Evolutionary conservation across 2,888 invertebrate species (phyloP).

Genomic region (Podabrus alpinus): DNA sequence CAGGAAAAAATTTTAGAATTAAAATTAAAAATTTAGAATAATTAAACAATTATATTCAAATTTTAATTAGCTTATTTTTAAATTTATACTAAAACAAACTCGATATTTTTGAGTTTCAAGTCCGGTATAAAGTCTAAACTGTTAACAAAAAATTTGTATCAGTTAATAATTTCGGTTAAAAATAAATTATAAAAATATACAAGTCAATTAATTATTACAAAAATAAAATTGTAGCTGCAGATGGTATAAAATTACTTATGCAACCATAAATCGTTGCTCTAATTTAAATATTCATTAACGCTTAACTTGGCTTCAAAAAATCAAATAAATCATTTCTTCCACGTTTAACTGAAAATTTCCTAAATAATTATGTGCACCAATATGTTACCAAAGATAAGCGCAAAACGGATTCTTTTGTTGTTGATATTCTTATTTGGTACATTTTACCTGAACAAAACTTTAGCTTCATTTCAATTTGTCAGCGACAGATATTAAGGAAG

Average conservation of each 20-base stretch:
- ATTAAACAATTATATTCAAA: too few species aligned
- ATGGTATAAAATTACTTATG: neutral
- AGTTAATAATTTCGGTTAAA: neutral
- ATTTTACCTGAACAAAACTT: constrained; percentile 17
- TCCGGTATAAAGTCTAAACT: too few species aligned
- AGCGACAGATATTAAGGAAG: constrained; percentile 44
- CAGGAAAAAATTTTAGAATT: too few species aligned
- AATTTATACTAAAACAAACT: too few species aligned
- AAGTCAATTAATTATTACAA: neutral
- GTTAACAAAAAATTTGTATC: too few species aligned
- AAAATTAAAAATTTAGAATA: too few species aligned
- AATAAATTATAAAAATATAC: neutral
- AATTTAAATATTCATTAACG: neutral
- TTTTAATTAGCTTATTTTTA: too few species aligned
- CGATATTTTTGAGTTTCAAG: too few species aligned
- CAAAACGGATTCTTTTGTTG: neutral
- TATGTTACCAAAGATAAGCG: neutral
- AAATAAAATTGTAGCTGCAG: neutral
- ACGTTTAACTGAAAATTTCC: neutral
- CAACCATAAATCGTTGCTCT: neutral
- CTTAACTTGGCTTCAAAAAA: neutral
- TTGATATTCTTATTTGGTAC: neutral
- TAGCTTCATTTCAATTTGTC: constrained; percentile 41
- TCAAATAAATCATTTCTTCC: neutral
- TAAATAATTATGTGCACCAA: neutral